Evolutionary conservation across 2,113 vertebrate genomes (phyloP), one percentile per base, ranked within the genome.

Genomic region (Ranitomeya variabilis): DNA sequence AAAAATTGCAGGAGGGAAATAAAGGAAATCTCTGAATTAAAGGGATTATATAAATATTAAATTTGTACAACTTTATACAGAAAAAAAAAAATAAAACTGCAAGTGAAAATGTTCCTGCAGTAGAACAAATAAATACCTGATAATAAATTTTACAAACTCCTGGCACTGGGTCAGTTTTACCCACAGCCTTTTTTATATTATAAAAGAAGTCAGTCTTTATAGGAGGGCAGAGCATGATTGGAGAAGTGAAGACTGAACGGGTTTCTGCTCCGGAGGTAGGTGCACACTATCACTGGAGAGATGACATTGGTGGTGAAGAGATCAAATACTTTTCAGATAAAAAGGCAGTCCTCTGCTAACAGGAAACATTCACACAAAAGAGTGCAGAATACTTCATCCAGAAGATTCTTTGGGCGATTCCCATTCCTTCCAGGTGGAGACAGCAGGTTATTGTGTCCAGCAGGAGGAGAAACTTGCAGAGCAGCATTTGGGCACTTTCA

Each of bases 111-210:
- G 37, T 16, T 51, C 19, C 66, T 69, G 82, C 64, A 55, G 64
- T 66, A 55, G 54, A 62, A 62, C 69, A 81, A 88, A 88, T 88
- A 83, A 83, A 88, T 87, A 88, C 31, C 21, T n/a, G 66, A 69
- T 73, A 81, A 67, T 51, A 80, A 19, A 55, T 62, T 83, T 88
- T 88, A 88, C 74, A 87, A 59, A 59, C 12, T 1, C 62, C 64
- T 9, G 81, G 54, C n/a, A 9, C 45, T 23, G 18, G 11, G 62
- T 69, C 81, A 84, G 82, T 54, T 13, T 12, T n/a, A 51, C 54
- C 64, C 81, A n/a, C 26, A 11, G 57, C 18, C 21, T 31, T 45
- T 45, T 45, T 45, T 45, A 45, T 4, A 11, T n/a, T 83, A 83
- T 7, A 83, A 83, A 62, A 66, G 45, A 37, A 23, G 45, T n/a